Evolutionary conservation across 2,113 vertebrate genomes (phyloP).

Genomic region (Coptodon bakossiorum): DNA sequence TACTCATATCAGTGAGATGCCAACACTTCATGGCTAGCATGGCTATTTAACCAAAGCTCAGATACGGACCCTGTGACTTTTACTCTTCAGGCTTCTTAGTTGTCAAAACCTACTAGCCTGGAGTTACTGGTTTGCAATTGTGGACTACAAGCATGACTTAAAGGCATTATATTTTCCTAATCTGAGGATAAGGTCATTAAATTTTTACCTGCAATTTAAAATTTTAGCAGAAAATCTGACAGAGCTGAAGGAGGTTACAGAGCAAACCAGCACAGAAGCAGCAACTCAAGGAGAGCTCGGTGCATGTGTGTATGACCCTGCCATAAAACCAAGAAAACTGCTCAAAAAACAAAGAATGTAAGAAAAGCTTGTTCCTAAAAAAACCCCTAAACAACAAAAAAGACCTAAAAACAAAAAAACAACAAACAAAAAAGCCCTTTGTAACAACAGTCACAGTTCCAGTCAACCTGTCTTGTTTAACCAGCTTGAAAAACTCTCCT

Average conservation of each 20-base stretch:
- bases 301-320: neutral
- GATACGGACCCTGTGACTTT: neutral
- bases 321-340: neutral
- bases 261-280: neutral
- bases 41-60: neutral
- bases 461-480: neutral
- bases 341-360: neutral
- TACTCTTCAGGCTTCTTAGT: neutral
- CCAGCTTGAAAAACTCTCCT: neutral
- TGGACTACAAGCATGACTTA: neutral
- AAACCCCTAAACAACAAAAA: neutral
- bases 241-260: rapidly evolving
- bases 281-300: neutral
- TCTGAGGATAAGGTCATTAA: rapidly evolving
- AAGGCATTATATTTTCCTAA: neutral
- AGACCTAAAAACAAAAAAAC: neutral
- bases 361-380: neutral
- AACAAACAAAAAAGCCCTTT: neutral
- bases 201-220: neutral
- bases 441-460: neutral
- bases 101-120: neutral
- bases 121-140: neutral
- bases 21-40: neutral
- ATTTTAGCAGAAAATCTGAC: neutral
- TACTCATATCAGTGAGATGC: neutral